Evolutionary conservation across 2,113 vertebrate genomes (phyloP).

Genomic region (Hippocampus barbouri): DNA sequence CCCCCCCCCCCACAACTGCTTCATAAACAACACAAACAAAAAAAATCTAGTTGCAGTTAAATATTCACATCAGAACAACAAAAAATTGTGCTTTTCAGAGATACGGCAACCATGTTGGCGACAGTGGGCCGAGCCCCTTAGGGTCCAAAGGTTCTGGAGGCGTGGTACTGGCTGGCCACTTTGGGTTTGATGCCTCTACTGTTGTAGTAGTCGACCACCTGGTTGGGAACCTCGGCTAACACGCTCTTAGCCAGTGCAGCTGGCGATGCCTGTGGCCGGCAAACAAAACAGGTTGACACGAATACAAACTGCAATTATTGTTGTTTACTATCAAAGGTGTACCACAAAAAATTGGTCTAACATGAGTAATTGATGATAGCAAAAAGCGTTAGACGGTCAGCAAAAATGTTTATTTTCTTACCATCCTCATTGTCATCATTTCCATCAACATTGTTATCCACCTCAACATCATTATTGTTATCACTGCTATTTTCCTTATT

Average conservation of each 20-base stretch:
- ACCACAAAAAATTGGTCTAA: neutral
- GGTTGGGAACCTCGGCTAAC: slow-evolving; percentile 95
- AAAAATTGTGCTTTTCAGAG: slow-evolving; percentile 24
- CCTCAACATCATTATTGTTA: neutral
- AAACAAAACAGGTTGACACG: slow-evolving; percentile 16
- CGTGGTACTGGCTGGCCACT: slow-evolving; percentile 85
- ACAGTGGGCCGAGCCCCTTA: slow-evolving; percentile 53
- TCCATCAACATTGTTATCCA: neutral
- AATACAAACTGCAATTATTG: neutral
- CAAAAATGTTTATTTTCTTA: neutral
- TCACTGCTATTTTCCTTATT: neutral
- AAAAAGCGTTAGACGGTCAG: neutral
- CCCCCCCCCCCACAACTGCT: neutral
- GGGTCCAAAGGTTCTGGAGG: slow-evolving; percentile 88
- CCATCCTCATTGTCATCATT: neutral
- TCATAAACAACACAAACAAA: neutral
- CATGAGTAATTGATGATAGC: neutral
- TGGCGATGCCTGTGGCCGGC: slow-evolving; percentile 82
- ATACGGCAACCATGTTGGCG: neutral
- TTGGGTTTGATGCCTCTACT: slow-evolving; percentile 95
- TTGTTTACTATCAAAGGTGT: neutral
- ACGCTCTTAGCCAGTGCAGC: slow-evolving; percentile 94
- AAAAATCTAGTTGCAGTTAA: neutral
- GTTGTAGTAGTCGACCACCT: slow-evolving; percentile 99
- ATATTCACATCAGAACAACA: slow-evolving; percentile 27